These are phyloP conservation scores for Myotis yumanensis DNA, from an alignment of 2,113 vertebrate genomes.

Conservation along the genomic window DNA sequence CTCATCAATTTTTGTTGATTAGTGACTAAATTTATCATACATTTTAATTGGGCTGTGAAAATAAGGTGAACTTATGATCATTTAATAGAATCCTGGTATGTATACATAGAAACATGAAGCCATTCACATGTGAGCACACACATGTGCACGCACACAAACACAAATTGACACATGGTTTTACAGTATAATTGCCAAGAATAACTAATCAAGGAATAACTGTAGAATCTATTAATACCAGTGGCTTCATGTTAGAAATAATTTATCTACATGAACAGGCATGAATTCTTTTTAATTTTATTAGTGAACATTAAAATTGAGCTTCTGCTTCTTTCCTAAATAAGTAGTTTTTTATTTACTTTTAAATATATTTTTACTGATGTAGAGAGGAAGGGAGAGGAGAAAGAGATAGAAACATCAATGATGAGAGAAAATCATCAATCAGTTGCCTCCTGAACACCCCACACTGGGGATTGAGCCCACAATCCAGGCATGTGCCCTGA, in stretches of 20 bases:
- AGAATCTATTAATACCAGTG: conserved; percentile 69
- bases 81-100: conserved; percentile 62
- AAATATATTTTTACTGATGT: too few relatives aligned
- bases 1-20: conserved; percentile 69
- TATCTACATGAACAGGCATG: conserved; percentile 40
- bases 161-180: conserved; percentile 53
- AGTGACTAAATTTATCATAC: conserved; percentile 35
- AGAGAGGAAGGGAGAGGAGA: too few relatives aligned
- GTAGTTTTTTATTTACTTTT: background rate
- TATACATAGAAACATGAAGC: background rate
- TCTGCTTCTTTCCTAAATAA: conserved; percentile 44
- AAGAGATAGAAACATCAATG: too few relatives aligned
- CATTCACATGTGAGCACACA: background rate
- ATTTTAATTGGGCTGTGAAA: conserved; percentile 71
- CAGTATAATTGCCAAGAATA: conserved; percentile 67
- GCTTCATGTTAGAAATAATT: conserved; percentile 70
- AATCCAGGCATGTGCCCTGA: too few relatives aligned
- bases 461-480: too few relatives aligned
- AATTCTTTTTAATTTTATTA: conserved; percentile 52
- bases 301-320: conserved; percentile 50
- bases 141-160: conserved; percentile 38
- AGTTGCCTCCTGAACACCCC: too few relatives aligned
- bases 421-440: too few relatives aligned
- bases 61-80: conserved; percentile 50
- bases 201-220: conserved; percentile 66